Evolutionary conservation across 2,797 vertebrate species (phyloP).

Genomic region (Amblyopsis hoosieri): DNA sequence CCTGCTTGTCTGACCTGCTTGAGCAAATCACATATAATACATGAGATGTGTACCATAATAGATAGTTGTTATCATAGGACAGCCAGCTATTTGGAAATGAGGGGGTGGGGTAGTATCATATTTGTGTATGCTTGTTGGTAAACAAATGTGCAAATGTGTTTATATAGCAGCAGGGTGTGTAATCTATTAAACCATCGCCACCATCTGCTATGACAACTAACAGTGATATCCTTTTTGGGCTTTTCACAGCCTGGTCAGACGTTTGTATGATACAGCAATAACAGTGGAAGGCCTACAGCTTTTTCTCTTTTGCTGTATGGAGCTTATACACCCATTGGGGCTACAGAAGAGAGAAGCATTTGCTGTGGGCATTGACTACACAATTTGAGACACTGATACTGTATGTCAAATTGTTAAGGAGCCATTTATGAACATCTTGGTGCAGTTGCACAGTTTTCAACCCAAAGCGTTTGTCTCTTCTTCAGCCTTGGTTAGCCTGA

Average conservation of each 20-base stretch:
- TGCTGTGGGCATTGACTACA: conserved; percentile 44
- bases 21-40: conserved; percentile 10
- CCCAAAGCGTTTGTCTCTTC: conserved; percentile 3
- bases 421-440: conserved; percentile 42
- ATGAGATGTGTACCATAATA: not conserved
- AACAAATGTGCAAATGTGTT: conserved; percentile 6
- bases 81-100: not conserved
- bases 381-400: not conserved
- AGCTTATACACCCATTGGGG: conserved; percentile 13
- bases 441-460: conserved; percentile 32
- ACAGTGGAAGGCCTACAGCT: not conserved
- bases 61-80: conserved; percentile 6
- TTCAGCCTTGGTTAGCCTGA: not conserved
- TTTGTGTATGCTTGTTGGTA: conserved; percentile 10
- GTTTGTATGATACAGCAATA: conserved; percentile 29
- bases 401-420: conserved; percentile 1
- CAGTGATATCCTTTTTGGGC: conserved; percentile 14
- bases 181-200: conserved; percentile 15
- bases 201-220: conserved; percentile 31
- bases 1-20: conserved; percentile 11
- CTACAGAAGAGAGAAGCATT: conserved; percentile 17
- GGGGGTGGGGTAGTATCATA: not conserved
- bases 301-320: conserved; percentile 5
- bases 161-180: conserved; percentile 19
- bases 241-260: conserved; percentile 24